Conservation (phyloP, 2,797 vertebrate species). For the Cynopterus sphinx region DNA sequence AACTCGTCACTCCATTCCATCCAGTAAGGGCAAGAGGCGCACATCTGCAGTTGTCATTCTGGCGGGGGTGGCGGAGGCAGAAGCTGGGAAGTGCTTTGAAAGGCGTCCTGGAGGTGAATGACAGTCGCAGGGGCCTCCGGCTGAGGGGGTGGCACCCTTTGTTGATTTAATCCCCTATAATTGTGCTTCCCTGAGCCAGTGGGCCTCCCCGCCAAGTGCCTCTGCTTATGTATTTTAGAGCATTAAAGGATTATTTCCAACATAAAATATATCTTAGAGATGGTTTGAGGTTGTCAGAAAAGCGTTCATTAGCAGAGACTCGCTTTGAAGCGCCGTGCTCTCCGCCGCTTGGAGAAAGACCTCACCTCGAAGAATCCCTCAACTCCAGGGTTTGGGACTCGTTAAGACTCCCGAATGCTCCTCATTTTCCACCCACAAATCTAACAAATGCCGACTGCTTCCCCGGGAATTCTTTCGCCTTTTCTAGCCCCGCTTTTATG, state of each 20-base stretch:
- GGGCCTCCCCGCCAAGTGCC: constrained; percentile 42
- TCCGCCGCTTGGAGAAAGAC: not conserved
- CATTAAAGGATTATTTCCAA: constrained; percentile 75
- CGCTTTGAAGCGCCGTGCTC: constrained; percentile 2
- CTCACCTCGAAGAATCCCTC: not conserved
- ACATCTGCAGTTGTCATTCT: constrained; percentile 71
- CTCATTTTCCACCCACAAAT: constrained; percentile 35
- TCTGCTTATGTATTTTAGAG: constrained; percentile 46
- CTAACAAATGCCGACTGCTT: constrained; percentile 13
- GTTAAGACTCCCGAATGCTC: not conserved
- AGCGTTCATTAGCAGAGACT: not conserved
- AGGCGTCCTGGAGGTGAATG: constrained; percentile 41
- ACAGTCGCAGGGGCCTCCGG: constrained; percentile 23
- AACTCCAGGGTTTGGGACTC: not conserved
- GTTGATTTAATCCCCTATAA: constrained; percentile 64
- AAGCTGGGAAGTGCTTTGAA: not conserved
- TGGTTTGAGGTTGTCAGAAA: constrained; percentile 45
- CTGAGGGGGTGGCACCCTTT: not conserved
- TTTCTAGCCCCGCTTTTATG: constrained; percentile 39
- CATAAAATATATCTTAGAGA: constrained; percentile 54
- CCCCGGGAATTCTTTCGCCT: not conserved
- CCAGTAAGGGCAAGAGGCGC: constrained; percentile 53
- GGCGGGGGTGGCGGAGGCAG: not conserved
- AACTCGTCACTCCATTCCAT: constrained; percentile 43
- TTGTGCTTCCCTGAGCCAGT: constrained; percentile 49